A percentile compares a stretch with the other conserved stretches of the same genome.
Evolutionary conservation across 2,888 invertebrate species (phyloP).

Genomic region (Conops quadrifasciatus): DNA sequence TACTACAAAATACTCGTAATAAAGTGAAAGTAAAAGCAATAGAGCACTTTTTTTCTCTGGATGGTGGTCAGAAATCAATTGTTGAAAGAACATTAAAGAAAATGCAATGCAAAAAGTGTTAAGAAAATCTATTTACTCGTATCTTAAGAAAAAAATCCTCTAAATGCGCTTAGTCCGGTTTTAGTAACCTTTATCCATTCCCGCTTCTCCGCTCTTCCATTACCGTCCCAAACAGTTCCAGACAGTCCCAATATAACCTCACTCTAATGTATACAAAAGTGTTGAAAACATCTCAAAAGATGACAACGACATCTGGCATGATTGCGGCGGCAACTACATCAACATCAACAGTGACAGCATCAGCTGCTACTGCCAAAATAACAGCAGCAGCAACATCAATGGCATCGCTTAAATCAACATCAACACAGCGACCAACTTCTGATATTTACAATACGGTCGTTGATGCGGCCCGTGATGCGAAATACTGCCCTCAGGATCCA

Average conservation of each 20-base stretch:
- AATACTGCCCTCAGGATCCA: slow-evolving; percentile 55
- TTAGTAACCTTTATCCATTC: too few relatives aligned
- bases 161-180: too few relatives aligned
- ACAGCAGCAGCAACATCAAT: slow-evolving; percentile 40
- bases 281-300: slow-evolving; percentile 42
- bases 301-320: slow-evolving; percentile 45
- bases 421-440: slow-evolving; percentile 18
- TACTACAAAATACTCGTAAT: slow-evolving; percentile 33
- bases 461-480: slow-evolving; percentile 64
- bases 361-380: slow-evolving; percentile 13
- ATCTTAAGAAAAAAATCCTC: too few relatives aligned
- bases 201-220: neutral
- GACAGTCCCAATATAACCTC: slow-evolving; percentile 9
- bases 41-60: neutral
- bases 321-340: slow-evolving; percentile 22
- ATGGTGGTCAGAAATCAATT: too few relatives aligned
- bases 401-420: slow-evolving; percentile 24
- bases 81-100: too few relatives aligned
- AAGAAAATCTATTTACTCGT: too few relatives aligned
- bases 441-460: slow-evolving; percentile 56
- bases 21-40: slow-evolving; percentile 21
- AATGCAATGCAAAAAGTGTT: too few relatives aligned
- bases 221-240: slow-evolving; percentile 2
- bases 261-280: slow-evolving; percentile 54
- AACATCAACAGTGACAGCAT: slow-evolving; percentile 9